These are phyloP conservation scores for Hydropotes inermis DNA, from an alignment of 2,113 vertebrate species.

Conservation along the genomic window DNA sequence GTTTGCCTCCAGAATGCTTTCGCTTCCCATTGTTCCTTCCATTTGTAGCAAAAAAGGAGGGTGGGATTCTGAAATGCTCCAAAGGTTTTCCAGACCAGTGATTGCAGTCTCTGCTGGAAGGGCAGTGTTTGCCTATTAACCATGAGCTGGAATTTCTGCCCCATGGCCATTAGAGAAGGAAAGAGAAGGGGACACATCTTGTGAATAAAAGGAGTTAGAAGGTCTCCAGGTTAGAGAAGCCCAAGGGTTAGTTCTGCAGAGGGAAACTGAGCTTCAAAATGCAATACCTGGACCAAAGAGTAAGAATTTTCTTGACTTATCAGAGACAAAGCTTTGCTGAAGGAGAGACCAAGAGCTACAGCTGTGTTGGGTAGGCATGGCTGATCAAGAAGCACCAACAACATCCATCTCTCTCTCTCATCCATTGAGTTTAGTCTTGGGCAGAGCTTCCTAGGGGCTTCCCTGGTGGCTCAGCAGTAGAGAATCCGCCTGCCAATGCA, in stretches of 20 bases:
- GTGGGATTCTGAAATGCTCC: not conserved
- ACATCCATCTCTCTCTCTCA: not conserved
- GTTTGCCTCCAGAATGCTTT: not conserved
- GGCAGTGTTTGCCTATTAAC: not conserved
- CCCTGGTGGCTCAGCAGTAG: not conserved
- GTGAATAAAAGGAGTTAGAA: not conserved
- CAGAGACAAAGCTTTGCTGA: not conserved
- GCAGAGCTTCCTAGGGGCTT: not conserved
- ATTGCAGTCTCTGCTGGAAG: not conserved
- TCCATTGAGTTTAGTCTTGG: not conserved
- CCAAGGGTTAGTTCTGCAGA: not conserved
- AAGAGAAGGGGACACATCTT: not conserved
- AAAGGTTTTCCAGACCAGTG: not conserved
- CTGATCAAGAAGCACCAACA: not conserved
- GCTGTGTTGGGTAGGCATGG: not conserved
- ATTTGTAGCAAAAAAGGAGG: not conserved
- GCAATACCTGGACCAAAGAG: not conserved
- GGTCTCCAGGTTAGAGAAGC: not conserved
- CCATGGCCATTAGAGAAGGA: not conserved
- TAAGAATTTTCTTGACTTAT: not conserved
- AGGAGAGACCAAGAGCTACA: not conserved
- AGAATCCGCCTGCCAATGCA: not conserved
- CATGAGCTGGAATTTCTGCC: not conserved
- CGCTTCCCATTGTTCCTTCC: not conserved
- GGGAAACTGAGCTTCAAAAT: not conserved